Conservation (phyloP, 2,888 invertebrate genomes). For the Amiota minor region DNA sequence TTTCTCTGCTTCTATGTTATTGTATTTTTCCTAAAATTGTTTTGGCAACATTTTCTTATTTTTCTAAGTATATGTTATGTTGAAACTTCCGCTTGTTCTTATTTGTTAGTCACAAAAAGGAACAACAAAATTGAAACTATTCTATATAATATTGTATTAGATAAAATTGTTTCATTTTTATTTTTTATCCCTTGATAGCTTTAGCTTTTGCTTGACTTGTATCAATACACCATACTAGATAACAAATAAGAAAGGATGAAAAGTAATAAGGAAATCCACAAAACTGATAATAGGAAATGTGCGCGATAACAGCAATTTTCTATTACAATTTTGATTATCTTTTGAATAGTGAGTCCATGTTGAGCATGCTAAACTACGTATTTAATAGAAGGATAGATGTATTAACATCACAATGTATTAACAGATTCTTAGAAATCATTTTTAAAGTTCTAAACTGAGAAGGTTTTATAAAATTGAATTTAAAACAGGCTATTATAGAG, state of each 20-base stretch:
- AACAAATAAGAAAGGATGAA: constrained; percentile 19
- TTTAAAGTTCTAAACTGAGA: too few species aligned
- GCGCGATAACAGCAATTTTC: constrained; percentile 57
- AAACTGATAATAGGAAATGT: constrained; percentile 1
- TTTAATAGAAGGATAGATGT: too few species aligned
- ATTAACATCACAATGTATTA: too few species aligned
- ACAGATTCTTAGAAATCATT: too few species aligned
- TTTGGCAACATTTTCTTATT: too few species aligned
- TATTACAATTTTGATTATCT: constrained; percentile 56
- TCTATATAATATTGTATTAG: not conserved
- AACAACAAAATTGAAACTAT: constrained; percentile 48
- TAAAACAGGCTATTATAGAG: too few species aligned
- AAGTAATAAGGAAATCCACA: not conserved
- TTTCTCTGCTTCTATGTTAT: too few species aligned
- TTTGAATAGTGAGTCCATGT: constrained; percentile 39
- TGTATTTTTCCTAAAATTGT: too few species aligned
- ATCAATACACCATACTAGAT: constrained; percentile 33
- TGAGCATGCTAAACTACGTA: not conserved
- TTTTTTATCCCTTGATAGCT: constrained; percentile 51
- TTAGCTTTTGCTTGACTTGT: constrained; percentile 24
- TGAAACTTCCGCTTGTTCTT: too few species aligned
- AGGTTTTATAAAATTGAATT: too few species aligned
- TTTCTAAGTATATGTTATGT: too few species aligned
- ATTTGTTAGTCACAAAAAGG: not conserved
- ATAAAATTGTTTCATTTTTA: constrained; percentile 45